Base-by-base conservation (phyloP, 2,113 vertebrate genomes). In the Smithornis capensis region DNA sequence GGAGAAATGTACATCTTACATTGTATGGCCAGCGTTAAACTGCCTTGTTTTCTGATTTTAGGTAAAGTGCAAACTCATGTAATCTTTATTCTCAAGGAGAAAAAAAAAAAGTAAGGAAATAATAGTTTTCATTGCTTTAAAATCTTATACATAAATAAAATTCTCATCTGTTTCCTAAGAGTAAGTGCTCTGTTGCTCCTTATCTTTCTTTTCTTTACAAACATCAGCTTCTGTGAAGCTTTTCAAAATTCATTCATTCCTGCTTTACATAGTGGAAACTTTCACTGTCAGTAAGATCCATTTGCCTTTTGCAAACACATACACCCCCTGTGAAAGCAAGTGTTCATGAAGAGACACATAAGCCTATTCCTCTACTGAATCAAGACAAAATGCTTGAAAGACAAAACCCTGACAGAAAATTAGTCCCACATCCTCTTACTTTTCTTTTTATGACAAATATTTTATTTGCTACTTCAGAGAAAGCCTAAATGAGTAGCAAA, bases 381-480 rank as follows among this genome's bases (percentile, higher is more conserved):
- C 44, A 73, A 84, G 53, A 95, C 64, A 85, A 96, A 94, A 78
- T 70, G 35, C 69, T 95, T 96, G 94, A 83, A 80, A 94, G 94
- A 94, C 57, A 88, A 96, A 97, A 92, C 62, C 44, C 81, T 87
- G 84, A 63, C 15, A 77, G 60, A 74, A 90, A 76, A 84, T 94
- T 92, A 96, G 85, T 76, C 35, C 52, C 83, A 87, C 57, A 83
- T 95, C 93, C 59, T 75, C 90, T 90, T 83, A 68, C 71, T 94
- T 96, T 90, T 92, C 64, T 90, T 94, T 87, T 95, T 94, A 92
- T 45, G 42, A 90, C 62, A 83, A 90, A 87, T 92, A 95, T 88
- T 97, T 96, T 96, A 95, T 95, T 86, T 96, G 73, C 37, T 71
- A 65, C 81, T 94, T 94, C 82, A 92, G 75, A 92, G 86, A 97